Base-by-base conservation (phyloP, 2,797 vertebrate genomes). In the Choloepus didactylus region DNA sequence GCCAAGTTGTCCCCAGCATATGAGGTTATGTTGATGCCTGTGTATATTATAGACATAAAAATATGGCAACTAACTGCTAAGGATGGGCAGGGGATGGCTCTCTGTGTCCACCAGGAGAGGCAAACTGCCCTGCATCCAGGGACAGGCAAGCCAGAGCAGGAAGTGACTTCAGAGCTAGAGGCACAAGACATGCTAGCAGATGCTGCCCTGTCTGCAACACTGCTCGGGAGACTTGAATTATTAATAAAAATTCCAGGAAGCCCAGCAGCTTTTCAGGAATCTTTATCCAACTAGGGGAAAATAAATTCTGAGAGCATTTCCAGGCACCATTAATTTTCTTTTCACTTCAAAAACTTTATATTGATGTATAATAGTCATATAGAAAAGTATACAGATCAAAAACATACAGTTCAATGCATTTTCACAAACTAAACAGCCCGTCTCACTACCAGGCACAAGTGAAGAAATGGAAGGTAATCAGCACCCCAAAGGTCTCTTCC, bases 181-280 rank as follows among this genome's bases (percentile, higher is more conserved):
- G 12, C 14, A 35, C 2, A 56, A 59, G 23, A 35, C 72, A 31
- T 15, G 15, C 69, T 29, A n/a, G 29, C 23, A 72, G 95, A 67
- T 59, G 77, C 44, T 85, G 54, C 54, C 60, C 44, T 87, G 90
- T 77, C 56, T 93, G 95, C 85, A 81, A 70, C 64, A 35, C 5
- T 62, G 72, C 90, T 93, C 59, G 49, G 73, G 88, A 95, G 90
- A 82, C 69, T 83, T 97, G 96, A 97, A 97, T 97, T 97, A 96
- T 96, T 97, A 90, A 97, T 97, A 75, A 64, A 92, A 94, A 82
- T 95, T 95, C 94, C 90, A 96, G 95, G 95, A 97, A 97, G 69
- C 86, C 49, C 70, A 84, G 38, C 64, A 62, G 59, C 86, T 93
- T 96, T 95, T 96, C 73, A 84, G 91, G 90, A 90, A 92, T 14